Evolutionary conservation across 2,888 invertebrate genomes (phyloP).

Genomic region (Eristalis intricaria): DNA sequence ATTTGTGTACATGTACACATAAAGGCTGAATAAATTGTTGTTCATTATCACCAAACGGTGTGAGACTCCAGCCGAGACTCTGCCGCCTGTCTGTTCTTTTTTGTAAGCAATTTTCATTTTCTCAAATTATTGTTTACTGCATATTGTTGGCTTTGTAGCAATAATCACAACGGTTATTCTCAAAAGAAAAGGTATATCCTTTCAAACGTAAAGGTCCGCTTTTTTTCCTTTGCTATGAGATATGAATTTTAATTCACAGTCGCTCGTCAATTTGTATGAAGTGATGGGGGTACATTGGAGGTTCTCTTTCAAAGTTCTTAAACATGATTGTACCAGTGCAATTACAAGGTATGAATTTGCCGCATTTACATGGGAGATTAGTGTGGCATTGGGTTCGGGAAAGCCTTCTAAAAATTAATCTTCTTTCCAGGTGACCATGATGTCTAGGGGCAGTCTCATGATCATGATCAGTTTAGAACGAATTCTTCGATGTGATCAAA

Average conservation of each 20-base stretch:
- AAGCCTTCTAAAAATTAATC: neutral
- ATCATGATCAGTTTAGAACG: neutral
- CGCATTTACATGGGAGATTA: neutral
- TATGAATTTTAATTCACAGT: neutral
- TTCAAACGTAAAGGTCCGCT: neutral
- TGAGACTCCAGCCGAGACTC: neutral
- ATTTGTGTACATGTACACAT: neutral
- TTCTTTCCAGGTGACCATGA: too few species aligned
- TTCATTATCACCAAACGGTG: neutral
- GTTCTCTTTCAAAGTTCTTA: neutral
- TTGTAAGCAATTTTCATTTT: neutral
- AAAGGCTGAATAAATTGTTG: slow-evolving; percentile 13
- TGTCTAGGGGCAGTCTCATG: neutral
- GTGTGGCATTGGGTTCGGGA: neutral
- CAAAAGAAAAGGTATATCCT: neutral
- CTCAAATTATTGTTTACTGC: slow-evolving; percentile 1
- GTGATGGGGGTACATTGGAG: neutral
- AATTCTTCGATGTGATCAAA: slow-evolving; percentile 23
- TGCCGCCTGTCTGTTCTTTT: neutral
- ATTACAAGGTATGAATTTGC: neutral
- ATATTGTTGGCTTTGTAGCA: neutral
- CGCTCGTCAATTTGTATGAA: neutral
- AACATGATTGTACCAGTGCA: neutral
- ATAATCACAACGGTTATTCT: neutral
- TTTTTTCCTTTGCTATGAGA: neutral